Base-by-base conservation (phyloP, 2,888 invertebrate genomes). In the Caenorhabditis sp. region DNA sequence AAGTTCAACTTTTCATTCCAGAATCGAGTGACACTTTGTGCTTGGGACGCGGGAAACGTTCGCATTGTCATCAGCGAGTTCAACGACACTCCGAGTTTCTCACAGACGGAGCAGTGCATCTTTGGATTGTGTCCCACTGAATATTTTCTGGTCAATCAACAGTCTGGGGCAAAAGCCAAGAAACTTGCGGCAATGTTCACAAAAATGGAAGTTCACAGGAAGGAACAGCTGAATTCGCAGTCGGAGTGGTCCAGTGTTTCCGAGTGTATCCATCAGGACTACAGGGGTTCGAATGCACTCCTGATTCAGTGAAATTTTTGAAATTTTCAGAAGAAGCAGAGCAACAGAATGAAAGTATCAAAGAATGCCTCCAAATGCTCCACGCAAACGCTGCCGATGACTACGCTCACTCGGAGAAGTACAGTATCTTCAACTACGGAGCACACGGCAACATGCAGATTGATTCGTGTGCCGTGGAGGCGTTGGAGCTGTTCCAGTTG, bases 401-500 rank as follows among this genome's bases (percentile, higher is more conserved):
- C 20, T 81, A 76, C 44, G 53, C 70, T 35, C 20, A 61, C n/a
- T 53, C 56, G 8, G 82, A 78, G 24, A 86, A 85, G 62, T 85
- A 85, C 69, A 37, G 68, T 35, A 56, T 85, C 13, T 69, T 22
- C 32, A 74, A 85, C 65, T 88, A 87, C 56, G 81, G 82, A 20
- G 77, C 86, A 18, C 83, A 82, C 44, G 88, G 88, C 6, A 85
- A 65, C 72, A 87, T 90, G 86, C 80, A 86, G 56, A 51, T 89
- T 13, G 87, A 89, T 56, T 80, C 81, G 0, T 82, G 88, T 15
- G 88, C 89, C 1, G 85, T 89, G 0, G 80, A 82, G 35, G 89
- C 89, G 3, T 72, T 90, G n/a, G 90, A 90, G 65, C 74, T 90
- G 8, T 90, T 90, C 56, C 68, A 82, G 26, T 37, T 82, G n/a